Evolutionary conservation across 2,888 invertebrate species (phyloP).

Genomic region (Lasioglossum morio): DNA sequence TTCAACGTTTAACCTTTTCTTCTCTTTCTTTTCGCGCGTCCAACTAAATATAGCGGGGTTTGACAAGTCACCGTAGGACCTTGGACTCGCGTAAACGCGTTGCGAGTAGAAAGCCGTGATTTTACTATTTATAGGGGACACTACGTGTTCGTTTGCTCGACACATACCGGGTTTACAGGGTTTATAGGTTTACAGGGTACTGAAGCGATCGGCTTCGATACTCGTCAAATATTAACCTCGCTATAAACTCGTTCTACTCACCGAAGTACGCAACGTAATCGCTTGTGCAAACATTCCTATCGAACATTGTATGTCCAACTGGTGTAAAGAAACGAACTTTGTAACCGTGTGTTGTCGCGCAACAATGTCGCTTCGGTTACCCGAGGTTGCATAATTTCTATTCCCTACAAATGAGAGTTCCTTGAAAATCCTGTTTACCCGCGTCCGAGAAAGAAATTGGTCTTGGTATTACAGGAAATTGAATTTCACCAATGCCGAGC

Average conservation of each 20-base stretch:
- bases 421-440: constrained; percentile 5
- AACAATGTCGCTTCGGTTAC: not conserved
- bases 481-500: not conserved
- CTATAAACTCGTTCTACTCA: not conserved
- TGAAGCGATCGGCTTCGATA: not conserved
- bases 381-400: not conserved
- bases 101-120: not conserved
- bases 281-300: not conserved
- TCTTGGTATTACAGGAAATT: not conserved
- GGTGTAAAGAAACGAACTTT: not conserved
- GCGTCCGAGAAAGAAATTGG: not conserved
- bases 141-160: not conserved
- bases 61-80: not conserved
- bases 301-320: not conserved
- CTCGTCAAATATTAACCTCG: constrained; percentile 3
- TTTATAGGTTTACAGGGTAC: not conserved
- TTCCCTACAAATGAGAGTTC: not conserved
- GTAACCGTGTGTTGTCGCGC: not conserved
- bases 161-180: not conserved
- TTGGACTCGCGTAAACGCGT: not conserved
- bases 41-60: constrained; percentile 1
- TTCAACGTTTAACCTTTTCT: not conserved
- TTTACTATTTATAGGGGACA: not conserved
- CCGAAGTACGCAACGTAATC: not conserved
- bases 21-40: not conserved